Evolutionary conservation across 1,140 invertebrate genomes (phyloP).

Genomic region (Tribolium castaneum): DNA sequence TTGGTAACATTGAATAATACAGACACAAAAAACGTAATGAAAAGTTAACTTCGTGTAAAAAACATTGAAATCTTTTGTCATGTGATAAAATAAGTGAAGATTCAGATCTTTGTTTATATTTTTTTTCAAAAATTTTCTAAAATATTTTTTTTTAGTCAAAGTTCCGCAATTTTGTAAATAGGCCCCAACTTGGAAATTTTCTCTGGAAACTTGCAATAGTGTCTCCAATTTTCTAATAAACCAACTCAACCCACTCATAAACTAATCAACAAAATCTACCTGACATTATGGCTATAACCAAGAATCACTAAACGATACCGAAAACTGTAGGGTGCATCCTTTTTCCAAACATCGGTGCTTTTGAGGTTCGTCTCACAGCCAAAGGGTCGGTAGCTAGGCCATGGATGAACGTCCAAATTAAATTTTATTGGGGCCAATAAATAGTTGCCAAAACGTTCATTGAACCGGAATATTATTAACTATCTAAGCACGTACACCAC

Average conservation of each 20-base stretch:
- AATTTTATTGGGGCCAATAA: neutral
- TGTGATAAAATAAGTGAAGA: too few species aligned
- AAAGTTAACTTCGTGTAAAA: too few species aligned
- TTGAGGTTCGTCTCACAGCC: neutral
- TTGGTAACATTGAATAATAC: too few species aligned
- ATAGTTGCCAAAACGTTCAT: neutral
- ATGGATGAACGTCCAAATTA: neutral
- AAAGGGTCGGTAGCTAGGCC: neutral
- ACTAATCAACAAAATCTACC: neutral
- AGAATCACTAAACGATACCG: neutral
- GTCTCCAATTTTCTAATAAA: neutral
- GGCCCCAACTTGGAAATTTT: too few species aligned
- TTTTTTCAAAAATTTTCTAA: too few species aligned
- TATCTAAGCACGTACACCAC: neutral
- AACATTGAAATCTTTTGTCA: too few species aligned
- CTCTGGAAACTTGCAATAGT: neutral
- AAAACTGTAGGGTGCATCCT: neutral
- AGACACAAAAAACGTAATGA: too few species aligned
- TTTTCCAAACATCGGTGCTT: neutral
- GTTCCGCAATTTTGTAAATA: neutral
- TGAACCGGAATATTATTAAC: neutral
- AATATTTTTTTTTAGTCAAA: too few species aligned
- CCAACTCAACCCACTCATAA: neutral
- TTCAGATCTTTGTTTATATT: too few species aligned
- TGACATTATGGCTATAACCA: neutral